These are phyloP conservation scores for Erpornis zantholeuca DNA, from an alignment of 2,113 vertebrate genomes.

Conservation along the genomic window DNA sequence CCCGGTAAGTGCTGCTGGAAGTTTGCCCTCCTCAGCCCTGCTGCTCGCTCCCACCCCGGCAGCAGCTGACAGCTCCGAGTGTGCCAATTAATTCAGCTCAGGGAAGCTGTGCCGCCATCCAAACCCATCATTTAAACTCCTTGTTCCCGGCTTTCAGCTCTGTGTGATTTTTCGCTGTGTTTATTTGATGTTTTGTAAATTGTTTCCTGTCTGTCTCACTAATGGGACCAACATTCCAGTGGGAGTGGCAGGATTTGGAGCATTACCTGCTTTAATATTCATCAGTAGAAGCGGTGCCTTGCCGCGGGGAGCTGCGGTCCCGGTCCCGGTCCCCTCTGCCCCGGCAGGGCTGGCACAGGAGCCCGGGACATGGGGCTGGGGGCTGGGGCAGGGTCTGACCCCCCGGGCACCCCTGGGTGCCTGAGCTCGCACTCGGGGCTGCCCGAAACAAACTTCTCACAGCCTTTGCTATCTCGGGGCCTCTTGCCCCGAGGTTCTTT, in stretches of 20 bases:
- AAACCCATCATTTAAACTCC: neutral
- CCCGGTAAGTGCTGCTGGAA: neutral
- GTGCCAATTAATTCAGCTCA: neutral
- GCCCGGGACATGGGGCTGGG: neutral
- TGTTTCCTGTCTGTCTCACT: neutral
- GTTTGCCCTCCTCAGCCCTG: neutral
- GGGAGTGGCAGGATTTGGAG: neutral
- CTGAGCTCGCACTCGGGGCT: rapidly evolving
- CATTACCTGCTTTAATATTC: neutral
- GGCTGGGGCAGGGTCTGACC: neutral
- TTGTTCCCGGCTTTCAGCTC: neutral
- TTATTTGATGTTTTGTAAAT: neutral
- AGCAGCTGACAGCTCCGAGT: neutral
- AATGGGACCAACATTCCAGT: neutral
- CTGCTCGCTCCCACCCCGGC: neutral
- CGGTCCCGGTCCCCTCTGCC: neutral
- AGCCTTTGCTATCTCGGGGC: rapidly evolving
- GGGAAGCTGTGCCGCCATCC: neutral
- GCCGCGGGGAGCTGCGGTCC: neutral
- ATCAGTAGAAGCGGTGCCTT: rapidly evolving
- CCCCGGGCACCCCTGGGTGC: rapidly evolving
- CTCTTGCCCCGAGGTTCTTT: neutral
- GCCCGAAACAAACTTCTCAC: too few relatives aligned
- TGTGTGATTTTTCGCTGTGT: neutral
- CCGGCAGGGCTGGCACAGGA: neutral